Conservation (phyloP, 2,113 vertebrate genomes). For the Pseudorectes ferrugineus region DNA sequence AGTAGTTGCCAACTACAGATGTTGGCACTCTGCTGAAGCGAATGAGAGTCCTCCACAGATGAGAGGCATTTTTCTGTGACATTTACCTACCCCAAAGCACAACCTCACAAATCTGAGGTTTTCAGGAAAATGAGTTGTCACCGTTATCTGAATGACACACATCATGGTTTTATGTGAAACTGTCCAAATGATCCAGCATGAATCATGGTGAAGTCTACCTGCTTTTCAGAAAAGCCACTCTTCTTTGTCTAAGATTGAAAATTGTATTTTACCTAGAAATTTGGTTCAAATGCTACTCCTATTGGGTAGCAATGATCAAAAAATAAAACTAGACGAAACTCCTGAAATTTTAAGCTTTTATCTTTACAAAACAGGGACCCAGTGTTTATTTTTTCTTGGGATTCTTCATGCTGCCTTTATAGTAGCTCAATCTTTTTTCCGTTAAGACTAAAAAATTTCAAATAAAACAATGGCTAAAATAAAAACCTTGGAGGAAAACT, state of each 20-base stretch:
- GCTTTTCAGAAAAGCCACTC: neutral
- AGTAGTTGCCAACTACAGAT: neutral
- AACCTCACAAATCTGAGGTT: neutral
- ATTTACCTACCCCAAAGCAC: neutral
- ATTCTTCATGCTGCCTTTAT: neutral
- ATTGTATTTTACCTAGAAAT: neutral
- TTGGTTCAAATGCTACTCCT: neutral
- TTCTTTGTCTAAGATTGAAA: neutral
- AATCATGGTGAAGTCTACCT: neutral
- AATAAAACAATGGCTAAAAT: neutral
- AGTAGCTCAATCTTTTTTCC: neutral
- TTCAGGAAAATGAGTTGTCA: neutral
- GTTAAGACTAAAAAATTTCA: neutral
- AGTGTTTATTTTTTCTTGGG: neutral
- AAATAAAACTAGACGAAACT: neutral
- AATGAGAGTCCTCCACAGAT: rapidly evolving
- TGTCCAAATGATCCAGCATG: neutral
- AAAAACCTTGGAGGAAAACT: neutral
- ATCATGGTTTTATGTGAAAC: neutral
- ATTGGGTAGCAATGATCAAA: neutral
- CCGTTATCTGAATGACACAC: neutral
- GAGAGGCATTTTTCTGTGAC: neutral
- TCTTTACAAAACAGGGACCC: neutral
- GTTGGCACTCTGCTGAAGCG: neutral
- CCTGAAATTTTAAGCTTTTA: neutral